These are phyloP conservation scores for Muscicapa comitata DNA, from an alignment of 2,797 vertebrate genomes.

Conservation along the genomic window DNA sequence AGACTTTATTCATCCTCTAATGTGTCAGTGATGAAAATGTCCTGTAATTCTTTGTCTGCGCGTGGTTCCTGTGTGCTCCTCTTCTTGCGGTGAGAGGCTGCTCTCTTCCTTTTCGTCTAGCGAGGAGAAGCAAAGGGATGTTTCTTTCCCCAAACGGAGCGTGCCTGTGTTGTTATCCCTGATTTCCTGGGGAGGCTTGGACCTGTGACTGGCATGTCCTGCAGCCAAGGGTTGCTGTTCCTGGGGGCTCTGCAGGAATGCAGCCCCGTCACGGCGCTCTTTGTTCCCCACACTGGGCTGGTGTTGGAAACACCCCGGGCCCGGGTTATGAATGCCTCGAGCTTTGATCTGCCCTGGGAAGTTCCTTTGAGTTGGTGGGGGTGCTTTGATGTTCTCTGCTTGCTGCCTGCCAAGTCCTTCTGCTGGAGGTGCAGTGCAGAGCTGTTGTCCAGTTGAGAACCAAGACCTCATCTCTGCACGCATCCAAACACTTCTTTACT, in stretches of 20 bases:
- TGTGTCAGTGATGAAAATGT: not conserved
- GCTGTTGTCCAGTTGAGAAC: not conserved
- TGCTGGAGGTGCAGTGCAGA: not conserved
- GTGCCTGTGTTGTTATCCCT: not conserved
- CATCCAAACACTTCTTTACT: not conserved
- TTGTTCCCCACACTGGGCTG: not conserved
- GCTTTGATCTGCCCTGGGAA: not conserved
- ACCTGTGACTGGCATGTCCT: not conserved
- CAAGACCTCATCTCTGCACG: not conserved
- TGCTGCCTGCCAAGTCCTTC: not conserved
- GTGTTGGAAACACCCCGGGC: not conserved
- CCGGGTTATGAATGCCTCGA: fast-evolving
- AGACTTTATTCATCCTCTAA: not conserved
- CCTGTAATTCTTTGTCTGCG: not conserved
- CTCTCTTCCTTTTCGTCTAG: not conserved
- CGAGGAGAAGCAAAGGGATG: not conserved
- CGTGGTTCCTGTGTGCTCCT: fast-evolving
- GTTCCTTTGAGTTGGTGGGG: not conserved
- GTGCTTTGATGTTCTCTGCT: slow-evolving; percentile 14
- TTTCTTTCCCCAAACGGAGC: not conserved
- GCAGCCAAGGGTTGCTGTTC: not conserved
- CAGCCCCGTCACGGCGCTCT: not conserved
- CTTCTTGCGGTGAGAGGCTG: not conserved
- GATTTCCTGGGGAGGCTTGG: not conserved
- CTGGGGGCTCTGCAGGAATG: not conserved